These are phyloP conservation scores for Temnothorax rugatulus DNA, from an alignment of 2,888 invertebrate species.

Conservation along the genomic window DNA sequence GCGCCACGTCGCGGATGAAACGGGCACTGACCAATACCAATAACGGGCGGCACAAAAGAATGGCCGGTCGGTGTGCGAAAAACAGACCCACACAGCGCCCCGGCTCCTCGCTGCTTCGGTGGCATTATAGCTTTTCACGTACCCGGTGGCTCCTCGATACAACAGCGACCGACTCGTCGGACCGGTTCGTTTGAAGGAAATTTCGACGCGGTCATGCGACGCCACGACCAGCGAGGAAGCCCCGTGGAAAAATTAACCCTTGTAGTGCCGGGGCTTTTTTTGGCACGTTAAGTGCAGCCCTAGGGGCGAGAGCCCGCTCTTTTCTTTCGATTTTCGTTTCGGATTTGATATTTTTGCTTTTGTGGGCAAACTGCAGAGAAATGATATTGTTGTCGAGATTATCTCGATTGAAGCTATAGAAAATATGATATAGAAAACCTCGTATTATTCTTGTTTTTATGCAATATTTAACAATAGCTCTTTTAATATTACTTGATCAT, in stretches of 20 bases:
- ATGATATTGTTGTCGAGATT: not conserved
- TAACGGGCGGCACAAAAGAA: slow-evolving; percentile 82
- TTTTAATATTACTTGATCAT: not conserved
- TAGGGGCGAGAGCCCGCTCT: slow-evolving; percentile 17
- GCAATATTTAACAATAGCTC: not conserved
- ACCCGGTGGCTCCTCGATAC: slow-evolving; percentile 74
- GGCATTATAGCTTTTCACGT: slow-evolving; percentile 79
- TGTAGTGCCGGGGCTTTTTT: slow-evolving; percentile 49
- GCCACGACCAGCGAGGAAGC: slow-evolving; percentile 45
- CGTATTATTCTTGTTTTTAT: not conserved
- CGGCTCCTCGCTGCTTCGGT: slow-evolving; percentile 69
- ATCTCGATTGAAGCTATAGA: not conserved
- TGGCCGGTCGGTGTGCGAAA: slow-evolving; percentile 80
- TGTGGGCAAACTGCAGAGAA: not conserved
- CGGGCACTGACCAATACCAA: slow-evolving; percentile 84
- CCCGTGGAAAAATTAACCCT: slow-evolving; percentile 58
- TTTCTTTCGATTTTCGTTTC: slow-evolving; percentile 41
- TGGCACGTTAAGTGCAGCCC: slow-evolving; percentile 51
- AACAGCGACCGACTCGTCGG: slow-evolving; percentile 56
- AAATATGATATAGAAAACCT: not conserved
- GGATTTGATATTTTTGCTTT: slow-evolving; percentile 24
- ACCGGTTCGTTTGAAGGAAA: slow-evolving; percentile 55
- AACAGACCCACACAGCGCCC: slow-evolving; percentile 74
- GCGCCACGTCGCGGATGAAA: slow-evolving; percentile 82
- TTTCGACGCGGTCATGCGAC: slow-evolving; percentile 56